phyloP scores from a whole-genome alignment of 2,113 vertebrate species.

The Otolemur garnettii region DNA sequence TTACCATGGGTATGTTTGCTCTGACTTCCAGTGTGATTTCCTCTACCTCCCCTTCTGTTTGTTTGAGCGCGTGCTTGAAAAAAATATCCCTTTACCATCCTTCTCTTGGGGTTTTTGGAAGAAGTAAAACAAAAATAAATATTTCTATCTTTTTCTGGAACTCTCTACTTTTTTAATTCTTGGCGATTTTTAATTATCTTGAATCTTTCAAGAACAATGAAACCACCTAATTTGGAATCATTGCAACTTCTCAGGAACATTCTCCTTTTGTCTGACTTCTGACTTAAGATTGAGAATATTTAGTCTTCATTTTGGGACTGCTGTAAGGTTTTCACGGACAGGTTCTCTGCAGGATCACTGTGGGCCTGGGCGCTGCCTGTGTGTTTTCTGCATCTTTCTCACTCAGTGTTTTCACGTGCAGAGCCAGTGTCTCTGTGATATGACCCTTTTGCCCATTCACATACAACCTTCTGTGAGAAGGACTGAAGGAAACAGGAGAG shows the following conservation, averaged over 20 bases:
- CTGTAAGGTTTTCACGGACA: not conserved
- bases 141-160: not conserved
- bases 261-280: not conserved
- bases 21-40: accelerated
- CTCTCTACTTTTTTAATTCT: slow-evolving; percentile 14
- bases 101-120: slow-evolving; percentile 23
- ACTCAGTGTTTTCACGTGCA: not conserved
- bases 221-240: not conserved
- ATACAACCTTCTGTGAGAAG: not conserved
- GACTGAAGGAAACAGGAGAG: not conserved
- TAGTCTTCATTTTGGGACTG: not conserved
- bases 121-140: slow-evolving; percentile 13
- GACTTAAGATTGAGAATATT: not conserved
- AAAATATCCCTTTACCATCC: not conserved
- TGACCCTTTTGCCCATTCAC: not conserved
- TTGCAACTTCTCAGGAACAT: not conserved
- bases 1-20: not conserved
- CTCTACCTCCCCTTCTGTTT: not conserved
- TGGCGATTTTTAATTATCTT: not conserved
- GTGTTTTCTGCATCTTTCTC: not conserved
- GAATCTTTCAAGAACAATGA: not conserved
- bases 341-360: not conserved
- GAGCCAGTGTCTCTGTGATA: not conserved
- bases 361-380: not conserved
- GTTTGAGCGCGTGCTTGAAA: not conserved